Base-by-base conservation (phyloP, 2,113 vertebrate species). In the Hystrix cristata region DNA sequence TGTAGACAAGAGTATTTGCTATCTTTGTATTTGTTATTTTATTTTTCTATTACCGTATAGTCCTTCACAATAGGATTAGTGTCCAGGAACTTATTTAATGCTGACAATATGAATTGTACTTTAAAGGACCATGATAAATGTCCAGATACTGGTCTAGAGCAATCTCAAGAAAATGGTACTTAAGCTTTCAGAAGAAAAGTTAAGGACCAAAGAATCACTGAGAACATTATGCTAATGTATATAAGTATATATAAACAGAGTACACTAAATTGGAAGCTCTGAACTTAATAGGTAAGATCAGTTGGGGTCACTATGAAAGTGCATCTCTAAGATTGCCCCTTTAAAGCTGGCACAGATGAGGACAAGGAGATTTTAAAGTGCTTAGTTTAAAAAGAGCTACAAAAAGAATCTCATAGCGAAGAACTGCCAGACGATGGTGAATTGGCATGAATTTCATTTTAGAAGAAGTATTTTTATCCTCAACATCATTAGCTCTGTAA, bases 381-480 rank as follows among this genome's bases (percentile, higher is more conserved):
- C 43, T 92, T 89, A 59, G 18, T 85, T 88, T 87, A 51, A 92
- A 94, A 79, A 29, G 31, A 95, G 48, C 51, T 95, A 1, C 38
- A 94, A 57, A 84, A 76, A 38, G 78, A 88, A n/a, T 3, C 55
- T 67, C 21, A 85, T 27, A 23, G 29, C 94, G 76, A 96, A 89
- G 60, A 91, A 90, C 59, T 84, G 1, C 43, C 18, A 7, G 55
- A 67, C n/a, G 83, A 69, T 67, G 93, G n/a, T 78, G 59, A 94
- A 90, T 38, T 57, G 64, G 59, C 84, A 79, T 60, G 59, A 90
- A 95, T 95, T 94, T 95, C 76, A 92, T 92, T 93, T 88, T 81
- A 92, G 91, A 94, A 93, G 64, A 94, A 95, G 83, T 69, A 92
- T 95, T 96, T 97, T 97, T 91, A 97, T 96, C 60, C 87, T 92